Conservation (phyloP, 2,113 vertebrate species). For the Deroptyus accipitrinus region DNA sequence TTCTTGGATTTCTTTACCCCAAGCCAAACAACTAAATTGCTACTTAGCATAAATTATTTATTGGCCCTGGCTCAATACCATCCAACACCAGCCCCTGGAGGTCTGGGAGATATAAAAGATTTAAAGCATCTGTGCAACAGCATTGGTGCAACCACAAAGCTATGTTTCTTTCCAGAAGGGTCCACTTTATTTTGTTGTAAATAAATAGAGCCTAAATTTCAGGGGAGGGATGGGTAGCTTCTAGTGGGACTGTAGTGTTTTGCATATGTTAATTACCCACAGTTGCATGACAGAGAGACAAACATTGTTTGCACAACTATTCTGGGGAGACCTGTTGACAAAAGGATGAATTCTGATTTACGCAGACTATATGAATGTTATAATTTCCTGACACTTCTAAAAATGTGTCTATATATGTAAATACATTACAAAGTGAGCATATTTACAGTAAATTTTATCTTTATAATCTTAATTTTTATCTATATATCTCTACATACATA, state of each 20-base stretch:
- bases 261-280: constrained; percentile 82
- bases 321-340: constrained; percentile 71
- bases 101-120: constrained; percentile 89
- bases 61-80: constrained; percentile 89
- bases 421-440: background rate
- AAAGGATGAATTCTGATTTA: constrained; percentile 68
- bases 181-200: constrained; percentile 87
- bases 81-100: constrained; percentile 87
- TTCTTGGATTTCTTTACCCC: constrained; percentile 88
- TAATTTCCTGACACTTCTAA: constrained; percentile 46
- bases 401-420: background rate
- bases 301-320: constrained; percentile 62
- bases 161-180: constrained; percentile 86
- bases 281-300: constrained; percentile 70
- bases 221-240: constrained; percentile 76
- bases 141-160: constrained; percentile 81
- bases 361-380: background rate
- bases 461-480: background rate
- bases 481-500: background rate
- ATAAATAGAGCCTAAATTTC: constrained; percentile 84
- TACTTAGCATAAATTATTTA: constrained; percentile 99
- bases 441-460: background rate
- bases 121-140: constrained; percentile 82
- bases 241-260: constrained; percentile 81
- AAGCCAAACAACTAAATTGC: constrained; percentile 97